Evolutionary conservation across 1,140 invertebrate genomes (phyloP), one percentile per base, ranked within the genome.

Genomic region (Parasteatoda tepidariorum): DNA sequence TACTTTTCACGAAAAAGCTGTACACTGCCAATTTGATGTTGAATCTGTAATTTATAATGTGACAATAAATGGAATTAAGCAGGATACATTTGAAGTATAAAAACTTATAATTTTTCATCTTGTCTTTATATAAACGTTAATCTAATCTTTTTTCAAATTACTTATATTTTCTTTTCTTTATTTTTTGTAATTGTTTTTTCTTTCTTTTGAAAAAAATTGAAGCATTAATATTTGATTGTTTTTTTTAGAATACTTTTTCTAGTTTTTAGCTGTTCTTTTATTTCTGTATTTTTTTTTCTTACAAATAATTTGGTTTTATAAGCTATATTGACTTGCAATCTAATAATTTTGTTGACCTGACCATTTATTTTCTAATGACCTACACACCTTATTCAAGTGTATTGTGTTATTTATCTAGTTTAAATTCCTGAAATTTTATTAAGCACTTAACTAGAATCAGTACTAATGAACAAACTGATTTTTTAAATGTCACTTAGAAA

Each of bases 1-100:
- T 15, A n/a, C 68, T 5, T 74, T 83, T 24, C 54, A 73, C 38
- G 34, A 31, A 22, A 74, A 26, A 38, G 26, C 59, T 28, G 54
- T 74, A 11, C 57, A 57, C 11, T 83, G 81, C 33, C 26, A 64
- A 59, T 83, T 83, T 38, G 62, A 74, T 55, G 30, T 33, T n/a
- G 61, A 83, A 33, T 74, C 81, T n/a, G 11, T 74, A 4, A 38
- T 74, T 11, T 30, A 34, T 18, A 64, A 34, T 18, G 66, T 83
- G 4, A 41, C 18, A 6, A 83, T 83, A 5, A 83, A 83, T 67
- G 81, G 81, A 33, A 57, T 83, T 9, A 83, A 83, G 30, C 81
- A 83, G 66, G 59, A 83, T 28, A 33, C 67, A 26, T 83, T 83
- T 57, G 30, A 66, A 28, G 62, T 66, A 33, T 4, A 9, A 22